These are phyloP conservation scores for Asbolus verrucosus DNA, from an alignment of 1,140 invertebrate species.

Conservation along the genomic window DNA sequence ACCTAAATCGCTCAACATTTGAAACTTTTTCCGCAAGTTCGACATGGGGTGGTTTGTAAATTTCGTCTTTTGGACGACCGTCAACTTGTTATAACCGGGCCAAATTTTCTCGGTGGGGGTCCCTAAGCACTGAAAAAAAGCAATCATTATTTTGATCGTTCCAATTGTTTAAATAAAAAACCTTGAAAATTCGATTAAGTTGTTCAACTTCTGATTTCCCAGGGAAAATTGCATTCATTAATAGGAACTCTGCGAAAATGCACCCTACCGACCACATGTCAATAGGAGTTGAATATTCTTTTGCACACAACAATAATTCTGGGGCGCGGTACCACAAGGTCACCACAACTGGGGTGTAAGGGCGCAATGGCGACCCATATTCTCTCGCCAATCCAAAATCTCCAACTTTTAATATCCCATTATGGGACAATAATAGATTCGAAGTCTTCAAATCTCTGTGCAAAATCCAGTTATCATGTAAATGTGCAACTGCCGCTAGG, in stretches of 20 bases:
- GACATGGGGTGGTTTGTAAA: slow-evolving; percentile 91
- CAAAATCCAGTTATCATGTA: slow-evolving; percentile 99
- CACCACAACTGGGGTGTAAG: slow-evolving; percentile 97
- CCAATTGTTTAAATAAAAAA: no score
- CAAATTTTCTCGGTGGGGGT: slow-evolving; percentile 96
- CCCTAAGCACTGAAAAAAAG: slow-evolving; percentile 74
- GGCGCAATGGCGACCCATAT: slow-evolving; percentile 96
- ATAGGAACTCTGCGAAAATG: slow-evolving; percentile 97
- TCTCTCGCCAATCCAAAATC: slow-evolving; percentile 98
- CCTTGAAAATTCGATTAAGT: slow-evolving; percentile 95
- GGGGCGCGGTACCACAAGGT: slow-evolving; percentile 97
- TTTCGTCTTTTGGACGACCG: slow-evolving; percentile 90
- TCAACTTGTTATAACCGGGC: slow-evolving; percentile 92
- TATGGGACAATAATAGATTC: slow-evolving; percentile 96
- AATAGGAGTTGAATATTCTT: slow-evolving; percentile 95
- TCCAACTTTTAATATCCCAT: slow-evolving; percentile 89
- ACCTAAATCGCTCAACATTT: slow-evolving; percentile 84
- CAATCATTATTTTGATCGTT: not conserved
- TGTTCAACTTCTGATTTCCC: slow-evolving; percentile 97
- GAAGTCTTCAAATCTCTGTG: slow-evolving; percentile 99
- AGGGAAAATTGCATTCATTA: slow-evolving; percentile 96
- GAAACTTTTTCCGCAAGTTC: slow-evolving; percentile 87
- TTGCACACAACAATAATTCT: slow-evolving; percentile 88
- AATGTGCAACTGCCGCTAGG: slow-evolving; percentile 88
- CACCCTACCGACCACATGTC: slow-evolving; percentile 99